Evolutionary conservation across 2,888 invertebrate genomes (phyloP).

Genomic region (Kryphioiulus occultus): DNA sequence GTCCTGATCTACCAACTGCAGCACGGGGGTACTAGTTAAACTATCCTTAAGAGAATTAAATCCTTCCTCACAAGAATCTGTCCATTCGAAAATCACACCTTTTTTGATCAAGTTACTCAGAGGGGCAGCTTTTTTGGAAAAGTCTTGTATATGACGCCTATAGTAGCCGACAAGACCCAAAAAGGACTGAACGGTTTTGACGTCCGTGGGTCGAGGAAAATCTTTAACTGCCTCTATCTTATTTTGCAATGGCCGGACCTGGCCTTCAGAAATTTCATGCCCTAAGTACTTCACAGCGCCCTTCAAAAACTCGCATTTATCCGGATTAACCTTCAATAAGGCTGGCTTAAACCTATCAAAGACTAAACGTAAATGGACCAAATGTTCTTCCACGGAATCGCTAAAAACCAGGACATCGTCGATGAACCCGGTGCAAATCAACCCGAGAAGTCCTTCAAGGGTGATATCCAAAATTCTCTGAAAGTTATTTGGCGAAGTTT

Average conservation of each 20-base stretch:
- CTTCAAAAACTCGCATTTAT: neutral
- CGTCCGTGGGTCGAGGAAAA: neutral
- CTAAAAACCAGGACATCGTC: neutral
- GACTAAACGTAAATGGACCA: neutral
- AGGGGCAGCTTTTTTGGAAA: neutral
- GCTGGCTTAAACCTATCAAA: neutral
- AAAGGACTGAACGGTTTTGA: neutral
- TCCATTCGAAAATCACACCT: too few species aligned
- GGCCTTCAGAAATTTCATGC: neutral
- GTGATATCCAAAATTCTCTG: constrained; percentile 53
- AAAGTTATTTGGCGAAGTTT: constrained; percentile 53
- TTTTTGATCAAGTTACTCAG: too few species aligned
- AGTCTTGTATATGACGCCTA: neutral
- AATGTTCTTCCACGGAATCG: neutral
- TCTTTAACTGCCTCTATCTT: neutral
- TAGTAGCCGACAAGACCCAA: neutral
- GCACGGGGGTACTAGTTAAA: too few species aligned
- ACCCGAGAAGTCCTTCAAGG: constrained; percentile 50
- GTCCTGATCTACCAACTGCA: neutral
- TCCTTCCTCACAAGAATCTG: too few species aligned
- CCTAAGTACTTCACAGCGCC: neutral
- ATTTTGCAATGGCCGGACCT: neutral
- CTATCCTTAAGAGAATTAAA: too few species aligned
- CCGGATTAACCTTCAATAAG: neutral
- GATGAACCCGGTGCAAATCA: neutral